These are phyloP conservation scores for Eunapius fragilis DNA, from an alignment of 37 sponge, comb jelly and placozoan genomes.

Conservation along the genomic window DNA sequence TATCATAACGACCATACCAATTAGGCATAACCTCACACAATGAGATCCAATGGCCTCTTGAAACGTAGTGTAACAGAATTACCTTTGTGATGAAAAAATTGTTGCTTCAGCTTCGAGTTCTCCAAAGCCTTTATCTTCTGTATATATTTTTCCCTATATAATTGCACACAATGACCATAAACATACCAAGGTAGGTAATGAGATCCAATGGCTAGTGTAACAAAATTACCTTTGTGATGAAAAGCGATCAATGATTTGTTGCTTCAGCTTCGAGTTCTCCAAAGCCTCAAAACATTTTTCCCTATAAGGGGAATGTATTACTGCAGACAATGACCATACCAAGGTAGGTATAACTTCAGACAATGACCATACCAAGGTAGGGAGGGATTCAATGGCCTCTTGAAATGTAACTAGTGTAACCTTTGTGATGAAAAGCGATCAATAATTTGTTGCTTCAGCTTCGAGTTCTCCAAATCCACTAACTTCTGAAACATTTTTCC, in stretches of 20 bases:
- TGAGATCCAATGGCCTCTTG: not conserved
- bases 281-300: constrained; percentile 75
- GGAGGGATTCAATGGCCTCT: not conserved
- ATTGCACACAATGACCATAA: constrained; percentile 42
- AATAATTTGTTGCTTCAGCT: constrained; percentile 47
- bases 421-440: constrained; percentile 1
- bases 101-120: constrained; percentile 66
- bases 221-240: not conserved
- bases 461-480: constrained; percentile 81
- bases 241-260: constrained; percentile 30
- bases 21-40: not conserved
- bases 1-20: no score
- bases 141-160: constrained; percentile 63
- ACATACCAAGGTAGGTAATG: constrained; percentile 13
- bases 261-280: constrained; percentile 71
- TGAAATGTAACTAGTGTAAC: not conserved
- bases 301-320: constrained; percentile 51
- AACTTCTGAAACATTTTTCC: constrained; percentile 67
- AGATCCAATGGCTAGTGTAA: not conserved
- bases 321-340: constrained; percentile 27
- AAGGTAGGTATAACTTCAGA: no score
- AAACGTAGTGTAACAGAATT: no score
- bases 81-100: constrained; percentile 11
- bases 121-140: constrained; percentile 84
- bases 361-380: constrained; percentile 21